phyloP scores from a whole-genome alignment of 1,140 invertebrate species.

The Calephelis nemesis region DNA sequence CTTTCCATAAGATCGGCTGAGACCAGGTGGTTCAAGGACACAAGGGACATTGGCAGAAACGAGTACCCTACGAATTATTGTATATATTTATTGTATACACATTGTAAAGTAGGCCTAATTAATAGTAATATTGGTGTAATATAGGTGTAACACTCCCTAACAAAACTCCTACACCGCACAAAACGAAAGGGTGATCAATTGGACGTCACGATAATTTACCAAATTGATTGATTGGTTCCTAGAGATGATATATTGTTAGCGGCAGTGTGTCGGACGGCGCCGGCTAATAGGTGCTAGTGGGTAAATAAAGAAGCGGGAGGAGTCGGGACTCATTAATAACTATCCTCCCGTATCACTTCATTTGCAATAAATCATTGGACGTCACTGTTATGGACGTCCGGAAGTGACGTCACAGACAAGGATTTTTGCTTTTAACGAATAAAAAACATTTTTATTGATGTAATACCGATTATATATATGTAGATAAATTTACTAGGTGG shows the following conservation, averaged over 20 bases:
- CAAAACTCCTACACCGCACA: slow-evolving; percentile 8
- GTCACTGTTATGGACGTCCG: slow-evolving; percentile 23
- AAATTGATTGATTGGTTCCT: slow-evolving; percentile 72
- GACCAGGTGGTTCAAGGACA: too few relatives aligned
- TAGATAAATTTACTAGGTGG: too few relatives aligned
- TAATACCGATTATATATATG: too few relatives aligned
- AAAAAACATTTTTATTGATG: too few relatives aligned
- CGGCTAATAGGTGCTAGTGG: slow-evolving; percentile 71
- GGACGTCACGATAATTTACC: slow-evolving; percentile 49
- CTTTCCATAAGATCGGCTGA: too few relatives aligned
- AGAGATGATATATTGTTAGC: slow-evolving; percentile 60
- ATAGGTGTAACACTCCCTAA: slow-evolving; percentile 2
- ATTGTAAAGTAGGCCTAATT: too few relatives aligned
- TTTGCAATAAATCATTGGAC: slow-evolving; percentile 68
- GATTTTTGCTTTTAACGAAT: too few relatives aligned
- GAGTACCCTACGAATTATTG: too few relatives aligned
- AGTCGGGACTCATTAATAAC: slow-evolving; percentile 72
- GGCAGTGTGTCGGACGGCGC: slow-evolving; percentile 52
- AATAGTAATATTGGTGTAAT: background rate
- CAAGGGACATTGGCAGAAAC: too few relatives aligned
- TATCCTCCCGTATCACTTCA: slow-evolving; percentile 67
- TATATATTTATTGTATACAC: too few relatives aligned
- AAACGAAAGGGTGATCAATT: slow-evolving; percentile 55
- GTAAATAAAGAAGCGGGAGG: slow-evolving; percentile 68
- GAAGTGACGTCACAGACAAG: background rate